Conservation (phyloP, 2,113 vertebrate species). For the Pachypanchax playfairii region DNA sequence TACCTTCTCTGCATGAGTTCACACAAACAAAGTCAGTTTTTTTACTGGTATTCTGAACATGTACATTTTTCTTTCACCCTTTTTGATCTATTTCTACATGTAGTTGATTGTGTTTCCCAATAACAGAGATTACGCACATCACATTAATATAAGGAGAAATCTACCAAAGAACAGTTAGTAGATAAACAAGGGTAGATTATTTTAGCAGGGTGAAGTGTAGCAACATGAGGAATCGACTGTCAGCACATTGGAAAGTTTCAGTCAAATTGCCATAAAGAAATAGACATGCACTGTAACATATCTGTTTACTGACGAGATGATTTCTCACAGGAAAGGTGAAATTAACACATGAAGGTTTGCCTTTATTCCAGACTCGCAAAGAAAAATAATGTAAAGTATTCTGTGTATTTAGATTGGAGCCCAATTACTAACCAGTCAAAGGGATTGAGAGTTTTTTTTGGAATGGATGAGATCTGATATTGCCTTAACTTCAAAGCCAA, state of each 20-base stretch:
- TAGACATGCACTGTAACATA: background rate
- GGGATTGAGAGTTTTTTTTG: conserved; percentile 42
- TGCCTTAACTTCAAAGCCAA: conserved; percentile 74
- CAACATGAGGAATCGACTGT: background rate
- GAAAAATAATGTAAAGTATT: conserved; percentile 29
- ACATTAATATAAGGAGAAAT: conserved; percentile 25
- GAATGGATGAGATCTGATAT: conserved; percentile 57
- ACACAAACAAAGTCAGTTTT: conserved; percentile 85
- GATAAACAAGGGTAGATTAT: conserved; percentile 18
- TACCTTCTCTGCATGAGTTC: conserved; percentile 85
- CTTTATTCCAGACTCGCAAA: background rate
- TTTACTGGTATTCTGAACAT: conserved; percentile 82
- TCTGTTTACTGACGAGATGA: background rate
- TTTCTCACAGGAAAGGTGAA: conserved; percentile 1
- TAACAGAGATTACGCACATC: conserved; percentile 43
- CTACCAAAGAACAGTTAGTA: conserved; percentile 23
- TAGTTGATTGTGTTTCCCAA: conserved; percentile 73
- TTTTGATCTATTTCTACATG: conserved; percentile 38
- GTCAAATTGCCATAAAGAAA: background rate
- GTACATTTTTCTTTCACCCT: conserved; percentile 81
- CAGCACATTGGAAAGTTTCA: background rate
- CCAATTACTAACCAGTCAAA: conserved; percentile 59
- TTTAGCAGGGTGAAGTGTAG: background rate
- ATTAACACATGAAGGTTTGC: conserved; percentile 14
- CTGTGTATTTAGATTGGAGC: conserved; percentile 45